phyloP scores from a whole-genome alignment of 2,888 invertebrate genomes.

The Ennomos quercinarius region DNA sequence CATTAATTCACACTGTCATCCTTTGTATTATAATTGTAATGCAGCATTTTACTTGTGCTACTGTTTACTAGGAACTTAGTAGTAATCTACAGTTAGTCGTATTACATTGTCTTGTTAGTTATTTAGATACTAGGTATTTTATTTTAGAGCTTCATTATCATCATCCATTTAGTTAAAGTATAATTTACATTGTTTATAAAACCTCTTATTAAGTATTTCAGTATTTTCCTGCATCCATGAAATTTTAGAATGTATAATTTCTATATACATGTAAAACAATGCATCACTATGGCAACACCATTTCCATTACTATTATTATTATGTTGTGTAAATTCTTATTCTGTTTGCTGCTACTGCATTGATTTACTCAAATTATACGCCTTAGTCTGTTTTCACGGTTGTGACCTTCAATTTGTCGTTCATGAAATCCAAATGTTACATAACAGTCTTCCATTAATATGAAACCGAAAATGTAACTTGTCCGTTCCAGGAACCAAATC shows the following conservation, averaged over 20 bases:
- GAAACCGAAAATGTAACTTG: slow-evolving; percentile 17
- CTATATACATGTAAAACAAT: slow-evolving; percentile 6
- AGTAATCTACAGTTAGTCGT: slow-evolving; percentile 2
- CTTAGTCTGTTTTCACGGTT: slow-evolving; percentile 6
- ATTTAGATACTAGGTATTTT: slow-evolving; percentile 2
- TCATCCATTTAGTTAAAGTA: slow-evolving; percentile 3
- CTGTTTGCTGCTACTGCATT: slow-evolving; percentile 1
- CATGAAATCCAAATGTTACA: not conserved
- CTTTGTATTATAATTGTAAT: slow-evolving; percentile 26
- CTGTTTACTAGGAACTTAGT: slow-evolving; percentile 2
- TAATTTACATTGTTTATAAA: slow-evolving; percentile 4
- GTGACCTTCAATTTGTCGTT: slow-evolving; percentile 23
- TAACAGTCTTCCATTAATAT: too few relatives aligned
- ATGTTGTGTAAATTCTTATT: slow-evolving; percentile 1
- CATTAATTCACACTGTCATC: slow-evolving; percentile 39
- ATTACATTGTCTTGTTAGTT: slow-evolving; percentile 2
- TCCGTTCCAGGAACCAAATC: slow-evolving; percentile 89
- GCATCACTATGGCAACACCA: slow-evolving; percentile 13
- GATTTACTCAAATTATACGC: slow-evolving; percentile 8
- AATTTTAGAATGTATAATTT: not conserved
- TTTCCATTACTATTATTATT: slow-evolving; percentile 1
- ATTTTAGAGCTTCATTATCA: slow-evolving; percentile 13
- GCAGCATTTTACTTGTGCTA: slow-evolving; percentile 12
- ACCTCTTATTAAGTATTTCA: not conserved
- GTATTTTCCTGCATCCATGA: not conserved